A percentile compares a stretch with the other conserved stretches of the same genome.
These are phyloP conservation scores for Brachionus sp. DNA, from an alignment of 1,140 invertebrate species.

Conservation along the genomic window DNA sequence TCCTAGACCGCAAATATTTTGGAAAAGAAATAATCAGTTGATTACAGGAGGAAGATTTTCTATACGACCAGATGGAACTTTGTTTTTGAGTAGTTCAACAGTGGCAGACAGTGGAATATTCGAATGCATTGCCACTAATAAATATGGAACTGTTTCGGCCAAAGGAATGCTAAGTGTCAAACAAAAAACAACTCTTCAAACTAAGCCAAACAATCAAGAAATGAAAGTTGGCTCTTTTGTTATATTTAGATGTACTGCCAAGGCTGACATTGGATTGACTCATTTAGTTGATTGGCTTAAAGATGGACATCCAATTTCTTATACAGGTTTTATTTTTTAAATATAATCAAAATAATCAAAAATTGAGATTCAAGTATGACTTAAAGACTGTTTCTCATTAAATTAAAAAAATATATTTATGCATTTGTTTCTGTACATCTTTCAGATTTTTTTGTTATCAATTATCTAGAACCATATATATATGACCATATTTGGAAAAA, in stretches of 20 bases:
- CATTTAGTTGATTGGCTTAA: slow-evolving; percentile 44
- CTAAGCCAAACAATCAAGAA: slow-evolving; percentile 44
- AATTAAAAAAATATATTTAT: no score
- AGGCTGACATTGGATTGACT: slow-evolving; percentile 28
- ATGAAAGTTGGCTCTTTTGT: slow-evolving; percentile 25
- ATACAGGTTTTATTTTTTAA: slow-evolving; percentile 28
- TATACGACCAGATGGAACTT: slow-evolving; percentile 27
- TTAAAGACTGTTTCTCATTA: neutral
- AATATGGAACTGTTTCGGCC: slow-evolving; percentile 24
- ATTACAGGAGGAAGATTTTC: slow-evolving; percentile 45
- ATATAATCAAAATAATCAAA: neutral
- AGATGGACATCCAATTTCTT: slow-evolving; percentile 40
- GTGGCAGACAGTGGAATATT: slow-evolving; percentile 42
- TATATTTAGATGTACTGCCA: slow-evolving; percentile 46
- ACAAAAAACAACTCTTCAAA: slow-evolving; percentile 29
- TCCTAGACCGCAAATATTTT: slow-evolving; percentile 40
- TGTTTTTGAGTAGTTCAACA: slow-evolving; percentile 21
- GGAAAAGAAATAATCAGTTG: slow-evolving; percentile 34
- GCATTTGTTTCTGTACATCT: no score
- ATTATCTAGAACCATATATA: no score
- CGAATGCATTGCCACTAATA: slow-evolving; percentile 36
- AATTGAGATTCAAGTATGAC: neutral
- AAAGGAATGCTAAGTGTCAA: slow-evolving; percentile 42
- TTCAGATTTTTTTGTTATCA: no score
- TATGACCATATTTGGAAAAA: neutral